Evolutionary conservation across 2,113 vertebrate species (phyloP).

Genomic region (Callionymus lyra): DNA sequence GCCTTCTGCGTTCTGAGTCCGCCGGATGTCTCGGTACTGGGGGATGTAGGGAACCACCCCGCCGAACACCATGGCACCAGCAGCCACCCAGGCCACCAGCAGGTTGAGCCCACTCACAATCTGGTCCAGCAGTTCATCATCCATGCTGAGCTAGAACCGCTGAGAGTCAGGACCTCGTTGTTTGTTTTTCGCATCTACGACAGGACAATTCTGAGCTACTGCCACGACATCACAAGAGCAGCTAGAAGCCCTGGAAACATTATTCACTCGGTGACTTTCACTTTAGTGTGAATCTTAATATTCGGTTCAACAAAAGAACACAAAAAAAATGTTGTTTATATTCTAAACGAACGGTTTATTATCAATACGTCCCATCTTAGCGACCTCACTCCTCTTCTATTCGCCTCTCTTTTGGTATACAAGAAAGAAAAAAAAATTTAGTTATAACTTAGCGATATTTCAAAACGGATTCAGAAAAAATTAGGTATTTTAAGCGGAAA

Average conservation of each 20-base stretch:
- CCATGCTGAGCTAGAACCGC: constrained; percentile 59
- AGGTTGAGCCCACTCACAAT: constrained; percentile 63
- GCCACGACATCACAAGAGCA: constrained; percentile 36
- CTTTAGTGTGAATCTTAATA: no score
- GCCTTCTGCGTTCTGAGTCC: constrained; percentile 86
- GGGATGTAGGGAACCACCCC: constrained; percentile 92
- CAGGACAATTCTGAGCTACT: constrained; percentile 9
- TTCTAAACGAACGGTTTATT: no score
- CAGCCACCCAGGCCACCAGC: constrained; percentile 79
- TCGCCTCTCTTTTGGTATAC: no score
- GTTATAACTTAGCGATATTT: no score
- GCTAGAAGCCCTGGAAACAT: background rate
- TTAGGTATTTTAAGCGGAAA: no score
- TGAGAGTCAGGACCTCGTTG: background rate
- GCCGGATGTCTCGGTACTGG: constrained; percentile 87
- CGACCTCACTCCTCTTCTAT: no score
- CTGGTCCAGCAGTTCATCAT: constrained; percentile 72
- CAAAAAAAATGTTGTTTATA: no score
- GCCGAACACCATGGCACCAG: constrained; percentile 88
- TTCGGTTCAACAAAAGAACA: no score
- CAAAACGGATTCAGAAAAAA: no score
- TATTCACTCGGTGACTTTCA: no score
- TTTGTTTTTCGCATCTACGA: constrained; percentile 1
- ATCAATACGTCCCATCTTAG: no score
- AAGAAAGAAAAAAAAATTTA: no score